phyloP scores from a whole-genome alignment of 1,140 invertebrate species.

The Nilaparvata lugens region DNA sequence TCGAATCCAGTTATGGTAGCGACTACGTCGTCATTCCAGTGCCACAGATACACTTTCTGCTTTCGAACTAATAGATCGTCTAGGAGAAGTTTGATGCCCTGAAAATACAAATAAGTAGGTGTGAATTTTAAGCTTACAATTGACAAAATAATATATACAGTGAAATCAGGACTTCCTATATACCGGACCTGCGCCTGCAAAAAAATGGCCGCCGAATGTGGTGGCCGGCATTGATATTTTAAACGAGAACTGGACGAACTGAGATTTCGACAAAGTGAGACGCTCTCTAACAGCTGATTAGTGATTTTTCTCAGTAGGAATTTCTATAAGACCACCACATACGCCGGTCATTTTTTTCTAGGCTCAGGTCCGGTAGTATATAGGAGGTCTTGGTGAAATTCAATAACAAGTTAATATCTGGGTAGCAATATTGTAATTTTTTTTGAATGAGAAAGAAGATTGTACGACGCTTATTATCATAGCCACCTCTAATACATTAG shows the following conservation, averaged over 20 bases:
- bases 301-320: no score
- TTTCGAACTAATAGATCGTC: conserved; percentile 32
- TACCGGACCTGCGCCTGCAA: no score
- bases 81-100: conserved; percentile 34
- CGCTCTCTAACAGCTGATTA: no score
- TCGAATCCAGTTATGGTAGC: conserved; percentile 24
- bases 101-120: conserved; percentile 18
- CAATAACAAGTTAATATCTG: not conserved
- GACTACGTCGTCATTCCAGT: conserved; percentile 28
- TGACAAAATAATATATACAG: conserved; percentile 4
- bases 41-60: conserved; percentile 35
- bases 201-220: no score
- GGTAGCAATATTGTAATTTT: not conserved
- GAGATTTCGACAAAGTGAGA: no score
- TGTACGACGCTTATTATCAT: not conserved
- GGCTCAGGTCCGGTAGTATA: no score
- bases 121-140: conserved; percentile 8
- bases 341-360: no score
- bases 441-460: not conserved
- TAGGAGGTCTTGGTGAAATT: no score
- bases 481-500: not conserved
- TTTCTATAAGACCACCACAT: no score
- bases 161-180: conserved; percentile 7
- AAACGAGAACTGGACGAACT: no score
- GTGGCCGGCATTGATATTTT: no score